Evolutionary conservation across 2,113 vertebrate species (phyloP).

Genomic region (Strix uralensis): DNA sequence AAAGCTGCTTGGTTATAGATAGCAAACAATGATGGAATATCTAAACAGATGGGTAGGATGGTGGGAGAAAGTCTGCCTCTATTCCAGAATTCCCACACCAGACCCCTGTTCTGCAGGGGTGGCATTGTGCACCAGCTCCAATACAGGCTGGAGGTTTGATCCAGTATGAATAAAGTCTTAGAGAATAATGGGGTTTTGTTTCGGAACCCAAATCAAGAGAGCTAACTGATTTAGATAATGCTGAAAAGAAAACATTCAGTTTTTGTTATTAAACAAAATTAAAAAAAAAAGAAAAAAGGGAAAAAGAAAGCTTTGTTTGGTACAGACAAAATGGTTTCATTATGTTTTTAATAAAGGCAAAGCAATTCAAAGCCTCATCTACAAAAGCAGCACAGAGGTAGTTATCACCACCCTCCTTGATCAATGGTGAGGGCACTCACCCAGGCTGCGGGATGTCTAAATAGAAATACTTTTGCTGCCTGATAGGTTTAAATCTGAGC

Average conservation of each 20-base stretch:
- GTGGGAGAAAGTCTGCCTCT: neutral
- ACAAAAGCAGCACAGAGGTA: neutral
- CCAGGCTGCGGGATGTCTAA: neutral
- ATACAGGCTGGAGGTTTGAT: neutral
- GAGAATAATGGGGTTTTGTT: neutral
- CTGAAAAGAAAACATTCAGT: neutral
- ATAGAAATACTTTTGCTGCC: neutral
- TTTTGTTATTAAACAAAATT: neutral
- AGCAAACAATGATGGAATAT: neutral
- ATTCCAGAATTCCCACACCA: neutral
- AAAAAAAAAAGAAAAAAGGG: accelerated
- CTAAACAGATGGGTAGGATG: neutral
- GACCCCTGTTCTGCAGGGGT: neutral
- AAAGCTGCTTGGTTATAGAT: neutral
- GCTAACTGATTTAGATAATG: neutral
- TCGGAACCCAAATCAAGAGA: neutral
- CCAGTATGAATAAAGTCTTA: neutral
- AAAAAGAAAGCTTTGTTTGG: neutral
- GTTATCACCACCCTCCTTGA: neutral
- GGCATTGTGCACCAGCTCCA: neutral
- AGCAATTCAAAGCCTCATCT: neutral
- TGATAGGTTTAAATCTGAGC: neutral
- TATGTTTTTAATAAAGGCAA: neutral
- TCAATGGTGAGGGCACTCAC: neutral
- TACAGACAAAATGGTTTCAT: neutral